These are phyloP conservation scores for Steatornis caripensis DNA, from an alignment of 2,113 vertebrate species.

Conservation along the genomic window DNA sequence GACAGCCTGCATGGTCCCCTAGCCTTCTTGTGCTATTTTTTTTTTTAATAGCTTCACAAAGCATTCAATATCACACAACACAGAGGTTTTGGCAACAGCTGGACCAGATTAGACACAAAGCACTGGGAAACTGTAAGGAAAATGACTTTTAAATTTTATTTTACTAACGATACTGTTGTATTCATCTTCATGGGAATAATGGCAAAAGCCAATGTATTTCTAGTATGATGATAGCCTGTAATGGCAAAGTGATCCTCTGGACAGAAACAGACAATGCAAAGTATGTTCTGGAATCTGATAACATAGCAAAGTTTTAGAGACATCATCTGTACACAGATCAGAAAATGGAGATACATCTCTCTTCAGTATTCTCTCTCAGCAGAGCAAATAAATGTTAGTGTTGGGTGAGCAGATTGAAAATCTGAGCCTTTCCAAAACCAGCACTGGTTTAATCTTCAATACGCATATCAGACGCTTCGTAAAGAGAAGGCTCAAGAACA, in stretches of 20 bases:
- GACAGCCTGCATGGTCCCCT: background rate
- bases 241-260: background rate
- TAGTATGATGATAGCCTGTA: background rate
- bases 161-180: background rate
- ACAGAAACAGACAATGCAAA: background rate
- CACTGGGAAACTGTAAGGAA: background rate
- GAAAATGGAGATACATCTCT: background rate
- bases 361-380: background rate
- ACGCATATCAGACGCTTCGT: background rate
- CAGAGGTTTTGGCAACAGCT: background rate
- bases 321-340: background rate
- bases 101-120: background rate
- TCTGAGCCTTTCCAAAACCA: background rate
- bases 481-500: background rate
- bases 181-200: background rate
- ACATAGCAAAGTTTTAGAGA: background rate
- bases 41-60: background rate
- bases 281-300: background rate
- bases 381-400: background rate
- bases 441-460: background rate
- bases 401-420: background rate
- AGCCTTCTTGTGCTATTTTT: background rate
- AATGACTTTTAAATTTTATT: rapidly evolving
- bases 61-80: background rate
- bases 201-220: background rate